Conservation (phyloP, 1,140 invertebrate species). For the Achatina immaculata region DNA sequence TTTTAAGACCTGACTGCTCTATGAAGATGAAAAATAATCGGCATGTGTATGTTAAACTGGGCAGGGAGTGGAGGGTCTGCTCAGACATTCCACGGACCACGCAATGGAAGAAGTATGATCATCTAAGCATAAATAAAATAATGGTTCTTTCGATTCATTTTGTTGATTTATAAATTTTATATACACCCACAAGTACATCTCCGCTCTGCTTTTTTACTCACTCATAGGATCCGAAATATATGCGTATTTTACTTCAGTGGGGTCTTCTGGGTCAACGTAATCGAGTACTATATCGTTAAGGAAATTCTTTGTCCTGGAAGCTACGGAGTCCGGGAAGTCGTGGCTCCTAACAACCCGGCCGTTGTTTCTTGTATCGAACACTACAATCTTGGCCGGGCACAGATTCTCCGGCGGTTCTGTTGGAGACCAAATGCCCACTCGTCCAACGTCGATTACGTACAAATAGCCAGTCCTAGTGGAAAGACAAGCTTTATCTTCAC, state of each 20-base stretch:
- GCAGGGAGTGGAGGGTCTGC: too few relatives aligned
- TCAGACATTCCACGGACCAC: too few relatives aligned
- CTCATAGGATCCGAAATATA: conserved; percentile 11
- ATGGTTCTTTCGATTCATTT: too few relatives aligned
- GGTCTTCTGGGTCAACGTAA: conserved; percentile 18
- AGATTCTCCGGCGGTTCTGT: neutral
- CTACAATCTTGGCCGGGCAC: conserved; percentile 20
- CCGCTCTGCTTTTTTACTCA: too few relatives aligned
- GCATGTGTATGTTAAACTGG: too few relatives aligned
- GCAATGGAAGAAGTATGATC: too few relatives aligned
- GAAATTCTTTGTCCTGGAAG: neutral
- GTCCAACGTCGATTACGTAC: conserved; percentile 20
- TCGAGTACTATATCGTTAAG: conserved; percentile 16
- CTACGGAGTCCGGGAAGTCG: conserved; percentile 8
- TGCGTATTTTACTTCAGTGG: conserved; percentile 10
- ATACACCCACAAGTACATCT: too few relatives aligned
- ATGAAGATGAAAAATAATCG: too few relatives aligned
- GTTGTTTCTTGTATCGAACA: neutral
- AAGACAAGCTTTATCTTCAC: too few relatives aligned
- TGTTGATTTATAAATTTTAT: too few relatives aligned
- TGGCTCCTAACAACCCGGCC: conserved; percentile 13
- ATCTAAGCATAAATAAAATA: too few relatives aligned
- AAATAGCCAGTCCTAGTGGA: neutral
- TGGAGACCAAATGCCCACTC: conserved; percentile 1
- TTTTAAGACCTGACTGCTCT: too few relatives aligned